These are phyloP conservation scores for Sebastiscus tertius DNA, from an alignment of 2,797 vertebrate genomes.

Conservation along the genomic window DNA sequence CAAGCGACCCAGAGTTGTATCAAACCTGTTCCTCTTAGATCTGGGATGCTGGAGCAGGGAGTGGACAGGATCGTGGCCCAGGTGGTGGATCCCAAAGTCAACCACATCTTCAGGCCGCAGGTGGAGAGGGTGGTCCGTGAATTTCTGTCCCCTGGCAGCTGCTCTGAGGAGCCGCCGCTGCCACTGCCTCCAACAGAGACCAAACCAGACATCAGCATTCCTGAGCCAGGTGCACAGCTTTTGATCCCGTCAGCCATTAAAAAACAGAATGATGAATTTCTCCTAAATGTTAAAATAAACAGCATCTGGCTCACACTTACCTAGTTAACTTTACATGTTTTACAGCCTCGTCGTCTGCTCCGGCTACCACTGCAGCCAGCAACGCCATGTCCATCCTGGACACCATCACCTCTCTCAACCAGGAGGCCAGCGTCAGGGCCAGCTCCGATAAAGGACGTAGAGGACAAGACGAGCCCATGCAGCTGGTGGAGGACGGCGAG, in stretches of 20 bases:
- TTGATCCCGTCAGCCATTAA: neutral
- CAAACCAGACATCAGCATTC: slow-evolving; percentile 79
- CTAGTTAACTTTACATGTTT: neutral
- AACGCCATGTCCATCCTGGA: slow-evolving; percentile 94
- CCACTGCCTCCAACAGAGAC: slow-evolving; percentile 75
- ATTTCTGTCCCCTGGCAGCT: slow-evolving; percentile 92
- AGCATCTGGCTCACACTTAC: neutral
- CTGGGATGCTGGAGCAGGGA: slow-evolving; percentile 98
- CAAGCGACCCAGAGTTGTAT: neutral
- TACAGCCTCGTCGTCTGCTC: slow-evolving; percentile 78
- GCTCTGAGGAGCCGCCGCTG: slow-evolving; percentile 79
- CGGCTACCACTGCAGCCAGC: slow-evolving; percentile 79
- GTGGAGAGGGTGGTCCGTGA: slow-evolving; percentile 96
- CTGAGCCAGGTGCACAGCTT: slow-evolving; percentile 82
- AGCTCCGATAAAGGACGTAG: slow-evolving; percentile 77
- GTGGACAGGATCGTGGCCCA: slow-evolving; percentile 98
- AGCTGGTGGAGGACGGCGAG: slow-evolving; percentile 74
- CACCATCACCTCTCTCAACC: slow-evolving; percentile 91
- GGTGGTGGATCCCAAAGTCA: slow-evolving; percentile 98
- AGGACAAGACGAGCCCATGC: slow-evolving; percentile 82
- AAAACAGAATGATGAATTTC: neutral
- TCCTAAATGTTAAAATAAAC: neutral
- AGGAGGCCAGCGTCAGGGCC: slow-evolving; percentile 89
- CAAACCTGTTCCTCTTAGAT: slow-evolving; percentile 78
- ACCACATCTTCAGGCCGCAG: slow-evolving; percentile 96